A percentile compares a stretch with the other conserved stretches of the same genome.
Conservation (phyloP, 1,140 invertebrate species). For the Nymphalis io region DNA sequence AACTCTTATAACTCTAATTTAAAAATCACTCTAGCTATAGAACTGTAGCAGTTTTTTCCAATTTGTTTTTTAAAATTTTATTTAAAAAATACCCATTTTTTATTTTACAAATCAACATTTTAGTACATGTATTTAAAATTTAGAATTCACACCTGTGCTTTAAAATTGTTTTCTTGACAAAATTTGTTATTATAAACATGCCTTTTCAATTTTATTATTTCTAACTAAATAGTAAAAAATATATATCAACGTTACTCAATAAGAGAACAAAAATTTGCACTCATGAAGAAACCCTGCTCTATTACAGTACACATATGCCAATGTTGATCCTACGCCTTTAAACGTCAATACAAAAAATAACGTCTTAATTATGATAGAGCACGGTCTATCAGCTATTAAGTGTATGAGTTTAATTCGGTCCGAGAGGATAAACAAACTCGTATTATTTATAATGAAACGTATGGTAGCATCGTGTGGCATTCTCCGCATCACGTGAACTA, state of each 20-base stretch:
- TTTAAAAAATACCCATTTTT: no score
- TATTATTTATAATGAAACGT: conserved; percentile 65
- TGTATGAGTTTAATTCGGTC: conserved; percentile 13
- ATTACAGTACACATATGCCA: conserved; percentile 13
- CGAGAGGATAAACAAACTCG: conserved; percentile 37
- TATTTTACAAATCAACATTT: no score
- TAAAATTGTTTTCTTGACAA: no score
- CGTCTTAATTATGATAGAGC: conserved; percentile 48
- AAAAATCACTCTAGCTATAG: no score
- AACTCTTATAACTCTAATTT: no score
- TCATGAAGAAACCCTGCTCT: conserved; percentile 10
- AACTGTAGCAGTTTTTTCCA: no score
- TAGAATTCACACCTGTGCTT: no score
- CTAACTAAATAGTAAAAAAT: no score
- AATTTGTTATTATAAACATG: no score
- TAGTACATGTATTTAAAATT: no score
- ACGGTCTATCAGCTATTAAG: conserved; percentile 12
- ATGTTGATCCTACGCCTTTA: conserved; percentile 22
- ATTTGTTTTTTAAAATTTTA: no score
- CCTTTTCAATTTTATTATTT: no score
- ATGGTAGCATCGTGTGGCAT: conserved; percentile 52
- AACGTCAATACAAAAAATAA: conserved; percentile 42
- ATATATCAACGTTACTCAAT: not conserved
- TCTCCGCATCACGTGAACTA: conserved; percentile 53
- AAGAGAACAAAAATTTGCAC: not conserved